Conservation (phyloP, 2,797 vertebrate species). For the Tarsius wallacei region DNA sequence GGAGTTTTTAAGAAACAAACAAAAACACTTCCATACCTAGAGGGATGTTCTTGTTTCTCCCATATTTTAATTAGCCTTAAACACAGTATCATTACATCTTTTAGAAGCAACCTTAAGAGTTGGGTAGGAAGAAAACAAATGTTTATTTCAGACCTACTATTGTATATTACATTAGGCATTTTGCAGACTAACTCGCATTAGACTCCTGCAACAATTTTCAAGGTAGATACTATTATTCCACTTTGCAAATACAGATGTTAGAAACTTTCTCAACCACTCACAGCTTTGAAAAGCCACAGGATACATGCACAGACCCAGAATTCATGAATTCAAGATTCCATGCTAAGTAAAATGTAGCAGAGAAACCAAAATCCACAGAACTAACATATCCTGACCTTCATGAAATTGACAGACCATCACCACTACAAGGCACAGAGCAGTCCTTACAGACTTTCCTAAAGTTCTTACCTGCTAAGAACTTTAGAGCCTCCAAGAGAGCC, state of each 20-base stretch:
- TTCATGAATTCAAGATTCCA: background rate
- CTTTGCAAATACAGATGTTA: background rate
- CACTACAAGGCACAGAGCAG: rapidly evolving
- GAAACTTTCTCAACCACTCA: background rate
- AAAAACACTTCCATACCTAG: conserved; percentile 44
- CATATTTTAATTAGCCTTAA: conserved; percentile 59
- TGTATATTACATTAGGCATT: background rate
- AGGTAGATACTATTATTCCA: background rate
- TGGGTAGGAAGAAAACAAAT: background rate
- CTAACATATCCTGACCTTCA: background rate
- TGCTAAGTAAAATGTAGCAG: background rate
- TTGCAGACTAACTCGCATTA: background rate
- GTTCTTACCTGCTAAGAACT: background rate
- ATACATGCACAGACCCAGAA: background rate
- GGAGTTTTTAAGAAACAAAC: conserved; percentile 75
- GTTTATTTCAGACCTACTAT: background rate
- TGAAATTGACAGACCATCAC: background rate
- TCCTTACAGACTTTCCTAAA: background rate
- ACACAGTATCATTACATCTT: conserved; percentile 3
- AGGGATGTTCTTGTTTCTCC: background rate
- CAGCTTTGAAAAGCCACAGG: background rate
- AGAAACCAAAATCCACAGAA: background rate
- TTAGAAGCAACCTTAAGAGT: background rate
- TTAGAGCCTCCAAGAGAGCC: background rate
- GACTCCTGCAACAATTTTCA: background rate